Conservation (phyloP, 2,113 vertebrate species). For the Nansenia antarctica region DNA sequence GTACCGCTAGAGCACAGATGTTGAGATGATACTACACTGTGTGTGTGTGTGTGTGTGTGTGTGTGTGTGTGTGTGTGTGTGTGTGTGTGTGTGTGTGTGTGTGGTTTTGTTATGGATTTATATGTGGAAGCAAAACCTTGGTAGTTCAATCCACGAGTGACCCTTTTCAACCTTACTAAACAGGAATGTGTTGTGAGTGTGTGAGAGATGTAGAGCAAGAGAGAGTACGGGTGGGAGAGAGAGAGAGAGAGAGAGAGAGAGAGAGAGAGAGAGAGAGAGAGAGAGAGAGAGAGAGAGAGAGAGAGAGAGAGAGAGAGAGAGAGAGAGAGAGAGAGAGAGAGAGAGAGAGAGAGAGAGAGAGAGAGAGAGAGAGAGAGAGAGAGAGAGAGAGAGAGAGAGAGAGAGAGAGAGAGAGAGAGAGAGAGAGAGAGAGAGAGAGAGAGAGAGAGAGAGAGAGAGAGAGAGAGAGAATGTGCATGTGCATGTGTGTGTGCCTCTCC, state of each 20-base stretch:
- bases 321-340: too few relatives aligned
- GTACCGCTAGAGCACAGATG: not conserved
- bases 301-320: too few relatives aligned
- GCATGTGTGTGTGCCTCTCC: conserved; percentile 34
- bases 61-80: not conserved
- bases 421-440: too few relatives aligned
- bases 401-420: too few relatives aligned
- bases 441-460: not conserved
- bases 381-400: too few relatives aligned
- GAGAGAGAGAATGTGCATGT: not conserved
- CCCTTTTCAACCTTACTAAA: not conserved
- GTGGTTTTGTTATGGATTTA: too few relatives aligned
- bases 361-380: too few relatives aligned
- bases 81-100: not conserved
- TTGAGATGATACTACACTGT: not conserved
- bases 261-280: too few relatives aligned
- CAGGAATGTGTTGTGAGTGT: too few relatives aligned
- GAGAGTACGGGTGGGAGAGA: not conserved
- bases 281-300: too few relatives aligned
- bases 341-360: too few relatives aligned
- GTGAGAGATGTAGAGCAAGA: not conserved
- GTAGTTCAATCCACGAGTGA: not conserved
- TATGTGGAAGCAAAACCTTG: not conserved
- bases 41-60: not conserved
- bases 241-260: too few relatives aligned